Evolutionary conservation across 1,140 invertebrate genomes (phyloP).

Genomic region (Calycopis cecrops): DNA sequence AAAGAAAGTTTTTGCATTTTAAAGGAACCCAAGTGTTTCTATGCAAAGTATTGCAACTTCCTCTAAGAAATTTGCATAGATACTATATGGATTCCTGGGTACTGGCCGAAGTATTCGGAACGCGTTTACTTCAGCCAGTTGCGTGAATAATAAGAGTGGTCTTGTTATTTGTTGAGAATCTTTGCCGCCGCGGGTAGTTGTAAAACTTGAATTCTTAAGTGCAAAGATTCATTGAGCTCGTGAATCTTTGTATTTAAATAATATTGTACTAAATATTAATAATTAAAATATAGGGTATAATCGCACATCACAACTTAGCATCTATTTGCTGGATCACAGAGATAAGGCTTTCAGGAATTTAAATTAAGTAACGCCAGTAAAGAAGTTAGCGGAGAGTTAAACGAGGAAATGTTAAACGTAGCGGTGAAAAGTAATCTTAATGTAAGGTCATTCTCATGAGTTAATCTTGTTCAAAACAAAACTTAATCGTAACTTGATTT

Average conservation of each 20-base stretch:
- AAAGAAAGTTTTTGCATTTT: constrained; percentile 22
- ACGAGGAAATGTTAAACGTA: constrained; percentile 51
- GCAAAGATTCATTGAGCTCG: constrained; percentile 65
- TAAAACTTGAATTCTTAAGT: constrained; percentile 46
- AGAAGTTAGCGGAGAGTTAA: constrained; percentile 42
- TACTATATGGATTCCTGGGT: constrained; percentile 56
- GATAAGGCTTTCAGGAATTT: constrained; percentile 39
- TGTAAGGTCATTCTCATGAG: constrained; percentile 50
- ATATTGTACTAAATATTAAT: constrained; percentile 39
- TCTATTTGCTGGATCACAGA: constrained; percentile 63
- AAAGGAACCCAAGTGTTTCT: constrained; percentile 55
- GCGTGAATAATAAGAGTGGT: constrained; percentile 22
- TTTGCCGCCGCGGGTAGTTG: constrained; percentile 44
- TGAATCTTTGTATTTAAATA: constrained; percentile 61
- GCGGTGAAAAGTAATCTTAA: constrained; percentile 44
- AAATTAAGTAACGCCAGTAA: constrained; percentile 62
- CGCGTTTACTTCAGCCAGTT: constrained; percentile 31
- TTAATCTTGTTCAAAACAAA: constrained; percentile 57
- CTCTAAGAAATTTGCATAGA: constrained; percentile 67
- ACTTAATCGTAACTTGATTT: constrained; percentile 60
- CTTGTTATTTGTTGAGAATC: constrained; percentile 34
- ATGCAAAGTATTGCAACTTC: constrained; percentile 69
- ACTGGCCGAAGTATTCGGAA: constrained; percentile 26
- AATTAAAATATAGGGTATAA: constrained; percentile 62
- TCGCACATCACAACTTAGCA: constrained; percentile 72